Conservation (phyloP, 2,797 vertebrate species). For the Scomberomorus guttatus region DNA sequence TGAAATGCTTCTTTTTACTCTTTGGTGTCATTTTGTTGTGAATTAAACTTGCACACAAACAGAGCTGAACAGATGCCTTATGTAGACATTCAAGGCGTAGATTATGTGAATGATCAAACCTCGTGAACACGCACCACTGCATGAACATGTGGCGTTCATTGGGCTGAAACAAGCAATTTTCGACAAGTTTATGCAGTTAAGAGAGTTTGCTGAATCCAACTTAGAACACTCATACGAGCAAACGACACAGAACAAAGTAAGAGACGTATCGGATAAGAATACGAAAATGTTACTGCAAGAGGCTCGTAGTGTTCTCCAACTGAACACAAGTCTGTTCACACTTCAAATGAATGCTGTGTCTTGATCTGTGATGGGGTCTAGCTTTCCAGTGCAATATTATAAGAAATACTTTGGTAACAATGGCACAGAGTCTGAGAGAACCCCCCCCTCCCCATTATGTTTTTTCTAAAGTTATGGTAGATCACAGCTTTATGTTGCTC, state of each 20-base stretch:
- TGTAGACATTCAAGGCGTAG: background rate
- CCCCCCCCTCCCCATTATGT: background rate
- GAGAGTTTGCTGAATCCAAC: background rate
- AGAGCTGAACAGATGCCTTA: background rate
- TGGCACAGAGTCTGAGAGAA: background rate
- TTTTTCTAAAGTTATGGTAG: background rate
- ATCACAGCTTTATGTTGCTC: background rate
- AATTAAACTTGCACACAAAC: background rate
- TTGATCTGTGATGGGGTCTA: background rate
- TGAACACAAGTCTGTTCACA: background rate
- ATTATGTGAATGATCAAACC: background rate
- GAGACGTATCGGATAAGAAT: background rate
- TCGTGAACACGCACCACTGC: too few species aligned
- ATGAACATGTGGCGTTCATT: background rate
- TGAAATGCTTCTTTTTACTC: background rate
- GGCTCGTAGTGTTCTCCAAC: background rate
- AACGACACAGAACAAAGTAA: background rate
- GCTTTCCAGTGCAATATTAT: background rate
- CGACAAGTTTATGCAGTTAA: background rate
- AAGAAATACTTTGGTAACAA: background rate
- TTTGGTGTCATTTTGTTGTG: too few species aligned
- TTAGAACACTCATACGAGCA: background rate
- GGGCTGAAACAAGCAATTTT: background rate
- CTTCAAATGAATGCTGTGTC: background rate
- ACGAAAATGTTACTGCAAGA: background rate